Evolutionary conservation across 2,797 vertebrate genomes (phyloP).

Genomic region (Knipowitschia caucasica): DNA sequence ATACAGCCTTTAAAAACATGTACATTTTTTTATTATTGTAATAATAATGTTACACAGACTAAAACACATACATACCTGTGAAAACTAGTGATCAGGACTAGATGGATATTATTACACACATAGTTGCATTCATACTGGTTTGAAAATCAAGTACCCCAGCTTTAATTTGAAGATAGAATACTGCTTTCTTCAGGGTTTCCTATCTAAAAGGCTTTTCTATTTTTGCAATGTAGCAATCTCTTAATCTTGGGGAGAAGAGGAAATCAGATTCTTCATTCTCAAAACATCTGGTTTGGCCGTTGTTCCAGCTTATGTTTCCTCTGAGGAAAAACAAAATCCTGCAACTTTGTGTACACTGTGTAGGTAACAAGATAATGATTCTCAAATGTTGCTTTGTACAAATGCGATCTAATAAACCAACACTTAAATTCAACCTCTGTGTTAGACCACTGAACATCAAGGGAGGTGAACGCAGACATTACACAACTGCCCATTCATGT

Average conservation of each 20-base stretch:
- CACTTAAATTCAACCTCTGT: slow-evolving; percentile 63
- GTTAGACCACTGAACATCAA: slow-evolving; percentile 61
- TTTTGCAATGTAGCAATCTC: slow-evolving; percentile 62
- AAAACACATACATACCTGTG: too few species aligned
- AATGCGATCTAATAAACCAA: slow-evolving; percentile 70
- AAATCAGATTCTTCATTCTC: slow-evolving; percentile 67
- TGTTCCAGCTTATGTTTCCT: slow-evolving; percentile 68
- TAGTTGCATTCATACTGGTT: too few species aligned
- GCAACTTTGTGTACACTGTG: slow-evolving; percentile 55
- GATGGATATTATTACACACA: too few species aligned
- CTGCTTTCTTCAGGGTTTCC: not conserved
- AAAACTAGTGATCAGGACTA: too few species aligned
- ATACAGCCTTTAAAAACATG: too few species aligned
- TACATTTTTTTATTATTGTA: too few species aligned
- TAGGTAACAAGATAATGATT: slow-evolving; percentile 76
- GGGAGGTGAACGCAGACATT: slow-evolving; percentile 45
- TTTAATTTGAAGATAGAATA: not conserved
- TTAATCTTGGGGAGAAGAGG: slow-evolving; percentile 72
- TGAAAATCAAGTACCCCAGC: too few species aligned
- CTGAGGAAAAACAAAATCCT: slow-evolving; percentile 61
- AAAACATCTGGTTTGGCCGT: slow-evolving; percentile 72
- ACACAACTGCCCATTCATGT: slow-evolving; percentile 67
- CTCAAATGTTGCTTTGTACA: slow-evolving; percentile 72
- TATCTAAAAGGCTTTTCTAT: slow-evolving; percentile 47
- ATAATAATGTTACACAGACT: too few species aligned